phyloP scores from a whole-genome alignment of 2,888 invertebrate genomes.

The Tanypteryx hageni region DNA sequence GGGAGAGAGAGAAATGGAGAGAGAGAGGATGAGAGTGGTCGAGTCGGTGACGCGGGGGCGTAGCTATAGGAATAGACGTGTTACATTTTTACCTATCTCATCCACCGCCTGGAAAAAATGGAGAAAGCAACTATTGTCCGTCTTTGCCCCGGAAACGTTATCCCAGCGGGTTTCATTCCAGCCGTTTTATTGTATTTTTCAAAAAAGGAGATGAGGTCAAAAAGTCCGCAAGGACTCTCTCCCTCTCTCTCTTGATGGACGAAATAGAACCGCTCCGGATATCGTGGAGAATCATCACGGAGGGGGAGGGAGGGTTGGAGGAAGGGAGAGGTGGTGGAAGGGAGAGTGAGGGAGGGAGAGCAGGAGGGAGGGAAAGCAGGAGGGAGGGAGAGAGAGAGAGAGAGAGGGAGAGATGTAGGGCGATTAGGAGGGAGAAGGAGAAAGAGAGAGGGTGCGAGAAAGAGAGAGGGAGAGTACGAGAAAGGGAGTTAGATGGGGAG shows the following conservation, averaged over 20 bases:
- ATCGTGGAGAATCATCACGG: not conserved
- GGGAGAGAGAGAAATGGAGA: too few relatives aligned
- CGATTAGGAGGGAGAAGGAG: too few relatives aligned
- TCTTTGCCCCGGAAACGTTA: not conserved
- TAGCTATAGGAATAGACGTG: not conserved
- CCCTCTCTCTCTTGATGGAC: not conserved
- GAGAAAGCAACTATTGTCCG: not conserved
- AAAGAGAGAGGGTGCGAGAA: too few relatives aligned
- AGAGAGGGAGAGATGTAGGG: too few relatives aligned
- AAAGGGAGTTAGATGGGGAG: too few relatives aligned
- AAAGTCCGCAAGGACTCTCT: not conserved
- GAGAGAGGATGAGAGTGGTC: too few relatives aligned
- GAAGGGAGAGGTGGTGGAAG: too few relatives aligned
- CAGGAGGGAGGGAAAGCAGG: too few relatives aligned
- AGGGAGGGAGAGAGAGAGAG: too few relatives aligned
- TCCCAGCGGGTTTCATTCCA: not conserved
- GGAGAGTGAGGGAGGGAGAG: too few relatives aligned
- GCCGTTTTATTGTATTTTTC: not conserved
- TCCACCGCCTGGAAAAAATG: not conserved
- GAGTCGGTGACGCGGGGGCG: not conserved
- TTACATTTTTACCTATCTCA: not conserved
- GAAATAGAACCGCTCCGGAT: constrained; percentile 11
- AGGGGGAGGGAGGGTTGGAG: not conserved
- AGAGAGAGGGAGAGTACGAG: too few relatives aligned
- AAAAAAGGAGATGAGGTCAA: not conserved